Evolutionary conservation across 2,797 vertebrate genomes (phyloP).

Genomic region (Tachyglossus aculeatus): DNA sequence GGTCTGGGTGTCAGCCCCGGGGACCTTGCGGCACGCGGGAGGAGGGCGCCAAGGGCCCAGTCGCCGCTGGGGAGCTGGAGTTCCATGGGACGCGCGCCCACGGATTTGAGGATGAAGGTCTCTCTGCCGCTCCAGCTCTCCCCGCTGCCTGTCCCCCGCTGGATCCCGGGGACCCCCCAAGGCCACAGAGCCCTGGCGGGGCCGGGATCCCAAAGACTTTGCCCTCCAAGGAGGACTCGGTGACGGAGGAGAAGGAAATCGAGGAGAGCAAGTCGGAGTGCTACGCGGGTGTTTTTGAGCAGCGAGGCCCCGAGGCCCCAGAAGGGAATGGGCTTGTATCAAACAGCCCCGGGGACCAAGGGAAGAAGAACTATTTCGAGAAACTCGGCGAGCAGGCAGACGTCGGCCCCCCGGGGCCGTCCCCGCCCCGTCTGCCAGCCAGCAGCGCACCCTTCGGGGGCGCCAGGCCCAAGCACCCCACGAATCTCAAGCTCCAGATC

Average conservation of each 20-base stretch:
- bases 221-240: conserved; percentile 94
- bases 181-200: conserved; percentile 78
- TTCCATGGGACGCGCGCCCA: conserved; percentile 55
- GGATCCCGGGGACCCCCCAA: conserved; percentile 82
- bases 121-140: conserved; percentile 63
- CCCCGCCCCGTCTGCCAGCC: conserved; percentile 78
- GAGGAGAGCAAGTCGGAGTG: conserved; percentile 92
- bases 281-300: conserved; percentile 80
- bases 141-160: conserved; percentile 70
- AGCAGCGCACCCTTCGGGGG: conserved; percentile 91
- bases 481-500: conserved; percentile 94
- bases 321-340: conserved; percentile 76
- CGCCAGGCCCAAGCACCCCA: conserved; percentile 94
- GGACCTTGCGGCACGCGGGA: conserved; percentile 49
- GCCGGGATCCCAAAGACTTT: conserved; percentile 80
- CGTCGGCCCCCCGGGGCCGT: conserved; percentile 70
- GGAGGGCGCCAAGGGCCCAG: conserved; percentile 35
- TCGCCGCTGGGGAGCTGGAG: too few species aligned
- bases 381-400: conserved; percentile 77
- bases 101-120: conserved; percentile 63
- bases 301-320: conserved; percentile 76
- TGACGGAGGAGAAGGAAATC: conserved; percentile 95
- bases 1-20: conserved; percentile 50
- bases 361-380: conserved; percentile 79
- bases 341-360: conserved; percentile 77